These are phyloP conservation scores for Sardina pilchardus DNA, from an alignment of 2,113 vertebrate species.

Conservation along the genomic window DNA sequence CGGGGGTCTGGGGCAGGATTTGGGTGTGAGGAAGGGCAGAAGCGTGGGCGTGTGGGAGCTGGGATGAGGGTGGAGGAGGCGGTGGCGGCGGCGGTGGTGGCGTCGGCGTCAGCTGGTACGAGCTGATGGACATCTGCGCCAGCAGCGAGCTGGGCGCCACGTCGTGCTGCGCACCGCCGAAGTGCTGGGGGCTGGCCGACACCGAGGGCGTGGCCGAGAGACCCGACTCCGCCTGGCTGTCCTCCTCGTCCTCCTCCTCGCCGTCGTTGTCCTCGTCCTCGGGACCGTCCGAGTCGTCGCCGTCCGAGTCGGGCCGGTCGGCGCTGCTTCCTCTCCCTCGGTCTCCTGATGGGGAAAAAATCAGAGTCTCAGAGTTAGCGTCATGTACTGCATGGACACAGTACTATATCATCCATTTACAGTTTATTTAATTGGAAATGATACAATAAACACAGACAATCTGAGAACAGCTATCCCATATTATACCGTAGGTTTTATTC, in stretches of 20 bases:
- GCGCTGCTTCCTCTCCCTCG: conserved; percentile 76
- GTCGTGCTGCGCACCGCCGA: conserved; percentile 77
- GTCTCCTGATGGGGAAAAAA: conserved; percentile 74
- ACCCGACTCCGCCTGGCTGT: conserved; percentile 93
- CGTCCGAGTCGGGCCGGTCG: conserved; percentile 86
- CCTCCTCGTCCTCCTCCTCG: conserved; percentile 95
- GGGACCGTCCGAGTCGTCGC: conserved; percentile 87
- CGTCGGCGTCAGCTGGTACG: conserved; percentile 35
- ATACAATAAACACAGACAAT: neutral
- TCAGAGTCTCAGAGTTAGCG: neutral
- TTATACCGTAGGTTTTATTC: too few species aligned
- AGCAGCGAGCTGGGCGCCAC: conserved; percentile 83
- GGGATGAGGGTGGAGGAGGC: neutral
- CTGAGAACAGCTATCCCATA: too few species aligned
- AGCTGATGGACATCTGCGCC: conserved; percentile 89
- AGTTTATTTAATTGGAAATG: too few species aligned
- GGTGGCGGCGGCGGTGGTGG: neutral
- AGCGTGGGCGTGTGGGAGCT: conserved; percentile 18
- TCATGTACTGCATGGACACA: neutral
- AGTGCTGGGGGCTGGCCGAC: conserved; percentile 89
- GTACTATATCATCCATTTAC: too few species aligned
- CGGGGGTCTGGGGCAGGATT: conserved; percentile 39
- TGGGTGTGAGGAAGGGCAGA: neutral
- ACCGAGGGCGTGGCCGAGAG: conserved; percentile 91
- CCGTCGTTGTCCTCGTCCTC: conserved; percentile 92